Evolutionary conservation across 1,140 invertebrate genomes (phyloP), one percentile per base, ranked within the genome.

Genomic region (Diabrotica virgifera): DNA sequence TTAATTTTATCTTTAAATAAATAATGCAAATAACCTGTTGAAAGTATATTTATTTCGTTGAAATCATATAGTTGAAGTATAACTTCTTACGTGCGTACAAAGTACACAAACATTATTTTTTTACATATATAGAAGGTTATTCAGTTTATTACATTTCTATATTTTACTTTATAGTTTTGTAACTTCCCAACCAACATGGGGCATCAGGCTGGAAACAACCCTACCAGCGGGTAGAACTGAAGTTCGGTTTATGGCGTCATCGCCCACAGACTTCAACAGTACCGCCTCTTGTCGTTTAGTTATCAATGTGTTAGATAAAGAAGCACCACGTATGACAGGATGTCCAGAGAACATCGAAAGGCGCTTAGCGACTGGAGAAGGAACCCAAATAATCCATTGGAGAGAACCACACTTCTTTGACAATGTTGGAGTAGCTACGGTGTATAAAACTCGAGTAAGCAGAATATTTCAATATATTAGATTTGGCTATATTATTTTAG

Each of bases 311-410:
- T 40, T 79, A 83, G 86, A 89, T 72, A 79, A 77, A 14, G 84
- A 88, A 75, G 79, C 80, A 24, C 87, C 87, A 7, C 76, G 76
- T 58, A 82, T 88, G 10, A 74, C 76, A 35, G 82, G 80, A 63
- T 91, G 89, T 73, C 89, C 89, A 0, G 77, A 81, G 50, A 86
- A 88, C 3, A 85, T 89, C 69, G 83, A 86, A 58, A 84, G 88
- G 5, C 72, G 80, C 8, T 71, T 90, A 51, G 78, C 78, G 57
- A 78, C 79, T 36, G 82, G 85, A 10, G 84, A 87, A 73, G 76
- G 75, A 0, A 81, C 81, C 52, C 80, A 83, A 36, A 77, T 81
- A 11, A 82, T 90, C 36, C 82, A 82, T 61, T 91, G 89, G 89
- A 82, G 84, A 57, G 89, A 90, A 70, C 89, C 89, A 0, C 76